Conservation (phyloP, 2,113 vertebrate genomes). For the Poeciliopsis occidentalis region DNA sequence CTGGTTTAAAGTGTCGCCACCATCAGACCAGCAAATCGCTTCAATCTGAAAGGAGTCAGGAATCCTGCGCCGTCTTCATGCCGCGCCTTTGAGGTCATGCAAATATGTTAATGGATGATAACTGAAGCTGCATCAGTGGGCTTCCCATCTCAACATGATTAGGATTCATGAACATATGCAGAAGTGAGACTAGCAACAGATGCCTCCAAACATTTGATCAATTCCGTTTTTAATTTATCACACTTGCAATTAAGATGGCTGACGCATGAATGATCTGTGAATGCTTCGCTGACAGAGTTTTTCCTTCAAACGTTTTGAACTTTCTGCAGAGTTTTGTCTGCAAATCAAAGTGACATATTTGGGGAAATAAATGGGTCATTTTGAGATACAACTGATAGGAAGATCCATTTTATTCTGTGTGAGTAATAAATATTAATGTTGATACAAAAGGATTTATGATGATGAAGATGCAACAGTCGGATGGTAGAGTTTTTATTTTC, state of each 20-base stretch:
- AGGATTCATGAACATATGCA: constrained; percentile 25
- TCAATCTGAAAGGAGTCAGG: no score
- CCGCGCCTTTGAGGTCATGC: background rate
- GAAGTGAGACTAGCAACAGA: constrained; percentile 30
- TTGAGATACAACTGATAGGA: background rate
- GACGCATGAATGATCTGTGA: background rate
- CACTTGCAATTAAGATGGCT: constrained; percentile 20
- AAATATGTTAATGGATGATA: constrained; percentile 34
- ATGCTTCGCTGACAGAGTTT: background rate
- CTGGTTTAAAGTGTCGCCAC: no score
- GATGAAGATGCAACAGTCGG: no score
- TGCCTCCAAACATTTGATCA: constrained; percentile 21
- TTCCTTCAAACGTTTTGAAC: background rate
- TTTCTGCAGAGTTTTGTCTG: background rate
- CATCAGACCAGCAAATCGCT: no score
- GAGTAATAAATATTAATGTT: background rate
- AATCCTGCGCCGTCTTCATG: background rate
- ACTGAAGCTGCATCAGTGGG: constrained; percentile 10
- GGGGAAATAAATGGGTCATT: background rate
- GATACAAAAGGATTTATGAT: no score
- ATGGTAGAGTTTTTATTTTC: background rate
- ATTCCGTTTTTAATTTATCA: constrained; percentile 17
- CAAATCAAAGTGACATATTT: background rate
- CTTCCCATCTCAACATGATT: constrained; percentile 30
- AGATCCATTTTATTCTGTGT: background rate